Percentiles rank a stretch among this genome's conserved stretches.
These are phyloP conservation scores for Sarcophilus harrisii DNA, from an alignment of 2,797 vertebrate species.

Conservation along the genomic window DNA sequence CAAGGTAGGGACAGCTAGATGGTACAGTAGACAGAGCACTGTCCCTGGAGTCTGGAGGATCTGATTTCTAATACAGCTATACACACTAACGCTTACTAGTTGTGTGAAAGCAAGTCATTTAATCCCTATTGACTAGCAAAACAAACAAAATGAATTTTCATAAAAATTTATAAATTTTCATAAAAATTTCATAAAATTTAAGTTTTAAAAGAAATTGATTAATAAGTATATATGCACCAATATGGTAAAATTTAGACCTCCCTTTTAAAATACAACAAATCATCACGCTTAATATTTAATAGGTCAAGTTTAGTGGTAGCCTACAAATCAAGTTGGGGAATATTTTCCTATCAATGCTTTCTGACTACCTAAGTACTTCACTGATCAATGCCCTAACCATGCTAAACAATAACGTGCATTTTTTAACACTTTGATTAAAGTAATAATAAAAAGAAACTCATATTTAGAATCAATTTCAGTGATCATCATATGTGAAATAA, in stretches of 20 bases:
- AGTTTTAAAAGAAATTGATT: not conserved
- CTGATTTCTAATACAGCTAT: too few species aligned
- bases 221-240: not conserved
- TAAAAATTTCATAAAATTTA: constrained; percentile 38
- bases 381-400: constrained; percentile 5
- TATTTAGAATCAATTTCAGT: constrained; percentile 40
- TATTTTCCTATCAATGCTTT: not conserved
- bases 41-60: too few species aligned
- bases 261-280: not conserved
- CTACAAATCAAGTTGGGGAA: not conserved
- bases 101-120: too few species aligned
- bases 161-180: constrained; percentile 46
- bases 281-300: not conserved
- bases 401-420: constrained; percentile 5
- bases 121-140: too few species aligned
- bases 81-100: too few species aligned
- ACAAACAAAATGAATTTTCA: constrained; percentile 3
- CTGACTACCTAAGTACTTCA: not conserved
- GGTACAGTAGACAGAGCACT: too few species aligned
- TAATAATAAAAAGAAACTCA: constrained; percentile 25
- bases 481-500: rapidly evolving
- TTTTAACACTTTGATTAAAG: constrained; percentile 42
- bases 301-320: not conserved
- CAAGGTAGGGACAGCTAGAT: too few species aligned
- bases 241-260: not conserved